A percentile compares a stretch with the other conserved stretches of the same genome.
These are phyloP conservation scores for Ernsta delagoae DNA, from an alignment of 2,888 invertebrate genomes.

Conservation along the genomic window DNA sequence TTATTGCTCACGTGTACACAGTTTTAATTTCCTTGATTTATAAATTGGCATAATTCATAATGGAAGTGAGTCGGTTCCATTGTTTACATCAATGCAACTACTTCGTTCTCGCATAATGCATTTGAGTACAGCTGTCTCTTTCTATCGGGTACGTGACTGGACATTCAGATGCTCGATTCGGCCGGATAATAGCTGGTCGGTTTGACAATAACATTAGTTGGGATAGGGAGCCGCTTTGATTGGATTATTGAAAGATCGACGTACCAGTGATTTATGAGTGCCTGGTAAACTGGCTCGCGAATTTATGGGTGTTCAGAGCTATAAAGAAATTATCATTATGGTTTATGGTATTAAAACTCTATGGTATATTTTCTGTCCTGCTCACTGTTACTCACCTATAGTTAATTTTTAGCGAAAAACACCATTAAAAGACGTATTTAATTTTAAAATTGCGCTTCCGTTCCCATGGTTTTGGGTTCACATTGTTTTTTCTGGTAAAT, in stretches of 20 bases:
- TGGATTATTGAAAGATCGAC: slow-evolving; percentile 80
- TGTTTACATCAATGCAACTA: slow-evolving; percentile 62
- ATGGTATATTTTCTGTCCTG: background rate
- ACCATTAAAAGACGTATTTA: no score
- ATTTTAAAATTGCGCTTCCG: no score
- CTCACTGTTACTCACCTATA: no score
- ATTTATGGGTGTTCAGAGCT: slow-evolving; percentile 9
- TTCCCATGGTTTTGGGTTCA: no score
- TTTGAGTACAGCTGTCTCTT: slow-evolving; percentile 47
- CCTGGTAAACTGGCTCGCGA: slow-evolving; percentile 40
- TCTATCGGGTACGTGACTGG: slow-evolving; percentile 68
- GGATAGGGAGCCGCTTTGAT: slow-evolving; percentile 72
- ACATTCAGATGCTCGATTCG: slow-evolving; percentile 72
- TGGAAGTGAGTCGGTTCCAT: slow-evolving; percentile 47
- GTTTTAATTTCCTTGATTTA: background rate
- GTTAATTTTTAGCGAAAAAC: no score
- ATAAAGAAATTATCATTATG: background rate
- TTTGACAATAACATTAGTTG: slow-evolving; percentile 81
- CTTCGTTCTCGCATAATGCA: slow-evolving; percentile 50
- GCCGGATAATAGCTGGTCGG: slow-evolving; percentile 72
- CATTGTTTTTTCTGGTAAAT: no score
- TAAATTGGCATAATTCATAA: slow-evolving; percentile 46
- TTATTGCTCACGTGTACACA: background rate
- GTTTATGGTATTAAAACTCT: background rate
- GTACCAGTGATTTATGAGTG: slow-evolving; percentile 62